Evolutionary conservation across 1,140 invertebrate genomes (phyloP), one percentile per base, ranked within the genome.

Genomic region (Sarcophaga peregrina): DNA sequence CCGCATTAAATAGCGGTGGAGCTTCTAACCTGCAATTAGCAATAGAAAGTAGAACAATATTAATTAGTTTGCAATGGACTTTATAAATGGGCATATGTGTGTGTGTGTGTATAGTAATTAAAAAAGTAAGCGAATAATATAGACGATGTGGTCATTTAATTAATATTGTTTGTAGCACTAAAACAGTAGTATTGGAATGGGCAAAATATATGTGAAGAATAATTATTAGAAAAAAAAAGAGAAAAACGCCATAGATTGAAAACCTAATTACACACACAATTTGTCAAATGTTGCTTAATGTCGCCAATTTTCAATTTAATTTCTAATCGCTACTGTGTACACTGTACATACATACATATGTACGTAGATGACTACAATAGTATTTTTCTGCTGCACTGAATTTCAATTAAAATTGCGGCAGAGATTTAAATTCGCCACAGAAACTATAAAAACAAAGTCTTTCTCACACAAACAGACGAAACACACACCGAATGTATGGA

Each of bases 1-100:
- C 92, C 85, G 92, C 91, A 82, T 92, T 92, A 88, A 92, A 93
- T 84, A 92, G 91, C 85, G 93, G 92, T 85, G 93, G 93, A 86
- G 94, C 93, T 85, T 94, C 94, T 90, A 95, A 92, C 94, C 94
- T 95, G 91, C 54, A 93, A 93, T 86, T 47, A 54, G n/a, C 85
- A 83, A 52, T 1, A 62, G 45, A 82, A 72, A 82, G 75, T 8
- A 50, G 17, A 50, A 8, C n/a, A 78, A 45, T 4, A 81, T 15
- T 81, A 48, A 20, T 48, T 8, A 15, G 50, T 81, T 72, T 13
- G 54, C 58, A n/a, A n/a, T n/a, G n/a, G n/a, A n/a, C 80, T 17
- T 48, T 5, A 15, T 9, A 20, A 17, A 17, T 52, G 75, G 75
- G 50, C 47, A 50, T 75, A n/a, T n/a, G n/a, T n/a, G n/a, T n/a